A percentile compares a stretch with the other conserved stretches of the same genome.
Evolutionary conservation across 1,140 invertebrate species (phyloP).

Genomic region (Formica selysi): DNA sequence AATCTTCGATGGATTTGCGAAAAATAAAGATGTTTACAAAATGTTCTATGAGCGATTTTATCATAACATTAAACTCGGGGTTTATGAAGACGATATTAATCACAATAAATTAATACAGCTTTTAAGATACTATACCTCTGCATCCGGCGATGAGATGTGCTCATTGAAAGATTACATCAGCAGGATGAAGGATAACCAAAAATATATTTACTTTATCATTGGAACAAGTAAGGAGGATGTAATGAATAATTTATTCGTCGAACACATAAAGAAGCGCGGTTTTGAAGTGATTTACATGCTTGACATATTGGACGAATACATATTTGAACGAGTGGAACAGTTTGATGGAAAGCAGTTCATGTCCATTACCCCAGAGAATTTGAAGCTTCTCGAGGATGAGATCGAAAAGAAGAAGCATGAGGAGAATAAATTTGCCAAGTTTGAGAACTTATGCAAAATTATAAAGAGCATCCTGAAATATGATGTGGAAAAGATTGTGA

Average conservation of each 20-base stretch:
- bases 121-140: constrained; percentile 96
- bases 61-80: constrained; percentile 98
- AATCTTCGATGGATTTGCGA: constrained; percentile 97
- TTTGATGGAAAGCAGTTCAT: constrained; percentile 98
- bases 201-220: constrained; percentile 99
- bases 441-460: constrained; percentile 97
- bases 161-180: constrained; percentile 98
- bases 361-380: constrained; percentile 98
- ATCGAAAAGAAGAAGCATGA: constrained; percentile 98
- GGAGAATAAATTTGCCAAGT: constrained; percentile 95
- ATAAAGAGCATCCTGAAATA: constrained; percentile 99
- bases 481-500: constrained; percentile 98
- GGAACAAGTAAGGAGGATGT: constrained; percentile 98
- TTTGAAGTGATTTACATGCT: constrained; percentile 99
- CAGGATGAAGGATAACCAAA: constrained; percentile 99
- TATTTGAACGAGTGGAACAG: constrained; percentile 97
- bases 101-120: constrained; percentile 96
- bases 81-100: constrained; percentile 98
- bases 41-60: constrained; percentile 94
- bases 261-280: constrained; percentile 97
- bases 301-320: constrained; percentile 99
- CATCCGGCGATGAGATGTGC: constrained; percentile 96
- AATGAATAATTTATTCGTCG: constrained; percentile 98
- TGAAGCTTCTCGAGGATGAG: constrained; percentile 98
- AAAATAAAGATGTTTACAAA: constrained; percentile 99